Percentiles rank a stretch among this genome's conserved stretches.
These are phyloP conservation scores for Pitangus sulphuratus DNA, from an alignment of 2,797 vertebrate genomes.

Conservation along the genomic window DNA sequence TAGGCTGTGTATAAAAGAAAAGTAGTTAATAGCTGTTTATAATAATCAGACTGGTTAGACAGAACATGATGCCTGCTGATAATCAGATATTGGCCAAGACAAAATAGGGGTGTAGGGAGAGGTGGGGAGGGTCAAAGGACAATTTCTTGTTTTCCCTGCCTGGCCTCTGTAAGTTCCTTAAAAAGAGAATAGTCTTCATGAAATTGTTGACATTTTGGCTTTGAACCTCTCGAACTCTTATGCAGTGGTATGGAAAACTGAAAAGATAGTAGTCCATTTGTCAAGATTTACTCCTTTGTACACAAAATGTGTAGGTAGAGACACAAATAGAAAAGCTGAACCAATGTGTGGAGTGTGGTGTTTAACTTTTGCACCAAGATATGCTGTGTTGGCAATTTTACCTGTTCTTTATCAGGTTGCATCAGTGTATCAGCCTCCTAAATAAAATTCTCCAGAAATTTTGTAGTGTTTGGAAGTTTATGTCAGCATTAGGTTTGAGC, in stretches of 20 bases:
- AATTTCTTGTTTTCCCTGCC: neutral
- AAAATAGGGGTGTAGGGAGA: accelerated
- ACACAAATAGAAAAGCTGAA: neutral
- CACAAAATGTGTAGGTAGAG: neutral
- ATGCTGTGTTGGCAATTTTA: neutral
- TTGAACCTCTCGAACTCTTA: neutral
- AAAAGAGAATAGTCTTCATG: neutral
- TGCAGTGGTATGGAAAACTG: neutral
- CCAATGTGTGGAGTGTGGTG: neutral
- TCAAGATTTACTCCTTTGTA: neutral
- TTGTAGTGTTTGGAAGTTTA: neutral
- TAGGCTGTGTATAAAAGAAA: neutral
- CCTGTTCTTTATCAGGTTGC: neutral
- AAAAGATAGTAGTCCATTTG: accelerated
- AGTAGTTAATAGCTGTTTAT: neutral
- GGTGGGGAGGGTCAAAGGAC: neutral
- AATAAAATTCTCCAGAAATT: neutral
- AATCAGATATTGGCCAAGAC: neutral
- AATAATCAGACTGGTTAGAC: neutral
- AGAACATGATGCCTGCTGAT: neutral
- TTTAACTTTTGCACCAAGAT: neutral
- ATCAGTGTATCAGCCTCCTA: neutral
- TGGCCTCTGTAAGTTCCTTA: neutral
- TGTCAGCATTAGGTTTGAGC: neutral
- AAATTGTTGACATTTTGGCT: neutral